phyloP scores from a whole-genome alignment of 2,888 invertebrate species.

The Pyrocoelia pectoralis region DNA sequence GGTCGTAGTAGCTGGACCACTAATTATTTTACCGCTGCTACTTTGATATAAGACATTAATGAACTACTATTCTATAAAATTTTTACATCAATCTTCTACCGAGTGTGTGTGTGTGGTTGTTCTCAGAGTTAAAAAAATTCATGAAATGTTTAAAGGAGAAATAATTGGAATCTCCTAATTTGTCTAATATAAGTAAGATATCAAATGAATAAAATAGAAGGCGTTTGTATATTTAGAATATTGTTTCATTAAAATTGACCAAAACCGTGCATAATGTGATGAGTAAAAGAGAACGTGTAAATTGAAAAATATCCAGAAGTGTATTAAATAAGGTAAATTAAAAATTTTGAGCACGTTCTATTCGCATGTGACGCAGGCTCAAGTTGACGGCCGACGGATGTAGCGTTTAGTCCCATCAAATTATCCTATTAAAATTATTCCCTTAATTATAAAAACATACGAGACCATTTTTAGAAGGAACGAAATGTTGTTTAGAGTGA shows the following conservation, averaged over 20 bases:
- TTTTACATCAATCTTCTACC: constrained; percentile 11
- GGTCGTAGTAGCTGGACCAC: constrained; percentile 44
- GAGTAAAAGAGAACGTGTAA: background rate
- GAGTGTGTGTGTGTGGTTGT: no score
- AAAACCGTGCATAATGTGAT: background rate
- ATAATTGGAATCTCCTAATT: no score
- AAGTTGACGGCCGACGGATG: constrained; percentile 51
- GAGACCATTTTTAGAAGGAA: constrained; percentile 29
- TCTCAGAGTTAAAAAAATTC: no score
- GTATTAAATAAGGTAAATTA: constrained; percentile 20
- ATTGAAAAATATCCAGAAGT: constrained; percentile 17
- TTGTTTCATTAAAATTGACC: background rate
- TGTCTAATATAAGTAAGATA: no score
- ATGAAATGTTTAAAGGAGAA: no score
- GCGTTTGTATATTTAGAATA: background rate
- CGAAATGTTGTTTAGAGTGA: constrained; percentile 15
- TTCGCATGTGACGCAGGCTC: constrained; percentile 38
- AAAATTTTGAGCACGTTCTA: constrained; percentile 35
- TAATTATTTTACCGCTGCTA: constrained; percentile 45
- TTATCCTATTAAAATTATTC: constrained; percentile 59
- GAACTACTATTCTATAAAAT: background rate
- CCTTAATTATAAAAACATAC: constrained; percentile 53
- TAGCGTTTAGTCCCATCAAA: constrained; percentile 56
- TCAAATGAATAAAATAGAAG: background rate
- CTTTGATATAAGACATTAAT: constrained; percentile 24